Evolutionary conservation across 2,797 vertebrate species (phyloP), one percentile per base, ranked within the genome.

Genomic region (Silurus aristotelis): DNA sequence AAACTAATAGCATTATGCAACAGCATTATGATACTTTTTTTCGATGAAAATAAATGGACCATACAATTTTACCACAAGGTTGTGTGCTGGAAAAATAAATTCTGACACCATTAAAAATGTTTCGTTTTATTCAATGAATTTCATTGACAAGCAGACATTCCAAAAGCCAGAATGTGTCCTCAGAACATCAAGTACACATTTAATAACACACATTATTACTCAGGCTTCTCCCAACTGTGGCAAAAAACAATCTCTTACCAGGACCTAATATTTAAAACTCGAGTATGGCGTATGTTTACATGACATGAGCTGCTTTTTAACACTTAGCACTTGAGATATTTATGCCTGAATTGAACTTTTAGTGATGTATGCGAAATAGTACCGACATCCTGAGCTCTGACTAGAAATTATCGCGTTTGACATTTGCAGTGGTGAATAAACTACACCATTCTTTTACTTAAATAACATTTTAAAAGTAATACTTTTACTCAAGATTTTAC

Each of bases 291-390:
- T 15, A 48, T 17, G 6, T 43, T 80, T 64, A 64, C 38, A 64
- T 48, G 13, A 25, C 58, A 38, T 0, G 9, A 77, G 75, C 27
- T 48, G 43, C 43, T 67, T 67, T 78, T 66, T n/a, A 58, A 66
- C 15, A 27, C n/a, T n/a, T 25, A 64, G 12, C 77, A 43, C 20
- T 27, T 76, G 82, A 78, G 84, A 83, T 3, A 31, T 89, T 93
- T 92, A 96, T 87, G 96, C 95, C 90, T 97, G 97, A 91, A 97
- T 98, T 88, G 94, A 95, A 91, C 92, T 95, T 91, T 98, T 98
- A 27, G 96, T 94, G 6, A 91, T 97, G 92, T 97, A 97, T 60
- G 97, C 97, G 91, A 97, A 84, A 90, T 97, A 97, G 91, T 97
- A 97, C 83, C n/a, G n/a, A 38, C 66, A 38, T 68, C 67, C 31